Conservation (phyloP, 35 echinoderm and acorn worm genomes). For the Heliocidaris tuberculata region DNA sequence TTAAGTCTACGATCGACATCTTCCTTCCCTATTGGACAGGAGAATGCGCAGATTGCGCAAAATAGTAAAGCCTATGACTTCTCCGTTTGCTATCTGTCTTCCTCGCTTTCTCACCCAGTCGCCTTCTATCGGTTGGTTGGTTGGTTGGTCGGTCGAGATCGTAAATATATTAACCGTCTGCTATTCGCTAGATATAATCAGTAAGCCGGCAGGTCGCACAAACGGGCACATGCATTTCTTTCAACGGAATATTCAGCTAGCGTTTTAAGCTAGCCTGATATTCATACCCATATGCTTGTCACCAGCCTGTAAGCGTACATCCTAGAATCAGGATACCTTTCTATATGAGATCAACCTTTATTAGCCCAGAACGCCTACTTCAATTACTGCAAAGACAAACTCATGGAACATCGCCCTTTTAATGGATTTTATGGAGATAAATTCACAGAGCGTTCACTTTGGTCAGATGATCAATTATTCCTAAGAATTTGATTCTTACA, state of each 20-base stretch:
- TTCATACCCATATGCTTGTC: background rate
- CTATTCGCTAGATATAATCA: constrained; percentile 2
- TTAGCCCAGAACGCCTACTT: background rate
- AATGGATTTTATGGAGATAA: constrained; percentile 12
- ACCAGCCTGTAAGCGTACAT: background rate
- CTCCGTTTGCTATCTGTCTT: background rate
- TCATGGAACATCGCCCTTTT: background rate
- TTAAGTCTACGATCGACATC: background rate
- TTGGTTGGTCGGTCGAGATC: background rate
- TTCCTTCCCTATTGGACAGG: background rate
- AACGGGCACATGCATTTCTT: background rate
- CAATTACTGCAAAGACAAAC: background rate
- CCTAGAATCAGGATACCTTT: background rate
- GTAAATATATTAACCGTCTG: background rate
- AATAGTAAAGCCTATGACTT: background rate
- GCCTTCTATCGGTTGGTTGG: background rate
- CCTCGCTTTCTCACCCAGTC: background rate
- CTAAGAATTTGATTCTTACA: background rate
- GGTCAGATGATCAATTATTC: background rate
- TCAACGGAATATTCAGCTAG: background rate
- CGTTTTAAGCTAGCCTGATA: background rate
- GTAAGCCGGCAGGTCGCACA: background rate
- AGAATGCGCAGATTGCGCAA: background rate
- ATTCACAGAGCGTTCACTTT: background rate
- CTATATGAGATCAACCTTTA: background rate